A percentile compares a stretch with the other conserved stretches of the same genome.
Evolutionary conservation across 2,797 vertebrate genomes (phyloP).

Genomic region (Alosa sapidissima): DNA sequence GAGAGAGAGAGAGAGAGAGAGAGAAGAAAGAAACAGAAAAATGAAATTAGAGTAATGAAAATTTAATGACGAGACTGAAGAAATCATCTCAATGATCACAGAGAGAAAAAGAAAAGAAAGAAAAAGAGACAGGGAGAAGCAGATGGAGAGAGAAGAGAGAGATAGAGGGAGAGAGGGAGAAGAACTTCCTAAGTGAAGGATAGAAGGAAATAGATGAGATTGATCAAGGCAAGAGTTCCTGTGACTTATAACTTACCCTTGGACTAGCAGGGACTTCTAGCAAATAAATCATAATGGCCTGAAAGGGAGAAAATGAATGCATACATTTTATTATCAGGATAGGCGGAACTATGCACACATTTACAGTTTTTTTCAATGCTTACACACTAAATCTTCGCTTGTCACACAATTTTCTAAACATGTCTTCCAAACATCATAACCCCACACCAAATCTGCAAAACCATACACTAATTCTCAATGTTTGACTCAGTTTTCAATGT

Average conservation of each 20-base stretch:
- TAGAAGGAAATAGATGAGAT: background rate
- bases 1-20: too few species aligned
- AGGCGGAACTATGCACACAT: background rate
- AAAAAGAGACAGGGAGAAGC: background rate
- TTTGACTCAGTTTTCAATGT: too few species aligned
- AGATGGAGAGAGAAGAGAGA: background rate
- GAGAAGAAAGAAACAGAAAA: too few species aligned
- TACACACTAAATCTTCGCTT: too few species aligned
- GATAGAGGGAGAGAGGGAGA: background rate
- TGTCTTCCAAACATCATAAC: too few species aligned
- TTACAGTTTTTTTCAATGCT: too few species aligned
- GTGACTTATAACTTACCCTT: conserved; percentile 58
- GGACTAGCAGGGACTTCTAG: conserved; percentile 63
- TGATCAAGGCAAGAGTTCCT: background rate
- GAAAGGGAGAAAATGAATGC: conserved; percentile 26
- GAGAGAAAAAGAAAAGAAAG: background rate
- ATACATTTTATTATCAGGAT: background rate
- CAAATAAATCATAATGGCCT: conserved; percentile 86
- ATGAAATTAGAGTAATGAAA: too few species aligned
- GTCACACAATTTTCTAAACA: too few species aligned
- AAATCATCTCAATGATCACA: background rate
- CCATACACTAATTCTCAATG: too few species aligned
- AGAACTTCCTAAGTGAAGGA: background rate
- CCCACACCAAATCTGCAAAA: too few species aligned
- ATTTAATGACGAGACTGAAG: background rate